Evolutionary conservation across 1,140 invertebrate genomes (phyloP), one percentile per base, ranked within the genome.

Genomic region (Lepidurus packardi): DNA sequence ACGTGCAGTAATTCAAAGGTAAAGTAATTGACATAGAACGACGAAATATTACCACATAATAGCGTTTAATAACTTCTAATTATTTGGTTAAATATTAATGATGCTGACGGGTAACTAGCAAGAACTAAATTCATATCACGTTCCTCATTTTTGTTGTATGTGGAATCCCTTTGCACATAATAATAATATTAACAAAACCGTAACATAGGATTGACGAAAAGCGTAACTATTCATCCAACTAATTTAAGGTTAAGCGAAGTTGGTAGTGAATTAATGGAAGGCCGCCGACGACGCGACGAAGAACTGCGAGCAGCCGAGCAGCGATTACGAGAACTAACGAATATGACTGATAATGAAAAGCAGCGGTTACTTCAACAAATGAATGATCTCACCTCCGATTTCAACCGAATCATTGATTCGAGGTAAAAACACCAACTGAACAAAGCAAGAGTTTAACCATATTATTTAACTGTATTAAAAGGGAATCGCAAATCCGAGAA

Each of bases 301-400:
- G 53, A 65, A 65, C 8, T 65, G 53, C 53, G 53, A 65, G 53
- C 53, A 8, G 53, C 53, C 21, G 53, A 65, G 21, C 53, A 65
- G 53, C 53, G 53, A 65, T 21, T 65, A 13, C 53, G 53, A 13
- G 53, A 65, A 21, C 53, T 65, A 0, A 21, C 53, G 16, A 65
- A 65, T 65, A 65, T 65, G 53, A 65, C 53, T 9, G 53, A 65
- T n/a, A 65, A 65, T 21, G 53, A 65, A 65, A 65, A 65, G 13
- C 53, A 65, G 53, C 53, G 53, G 21, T 21, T 65, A 65, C 53
- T 65, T n/a, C 53, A 65, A 65, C 53, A 65, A 65, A 13, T 65
- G 21, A 65, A 65, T 16, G 53, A 65, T 21, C 53, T 65, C 13
- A 65, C 53, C 53, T 65, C 53, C 8, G 53, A 65, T 16, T 65